Evolutionary conservation across 2,797 vertebrate genomes (phyloP), one percentile per base, ranked within the genome.

Genomic region (Hirundo rustica): DNA sequence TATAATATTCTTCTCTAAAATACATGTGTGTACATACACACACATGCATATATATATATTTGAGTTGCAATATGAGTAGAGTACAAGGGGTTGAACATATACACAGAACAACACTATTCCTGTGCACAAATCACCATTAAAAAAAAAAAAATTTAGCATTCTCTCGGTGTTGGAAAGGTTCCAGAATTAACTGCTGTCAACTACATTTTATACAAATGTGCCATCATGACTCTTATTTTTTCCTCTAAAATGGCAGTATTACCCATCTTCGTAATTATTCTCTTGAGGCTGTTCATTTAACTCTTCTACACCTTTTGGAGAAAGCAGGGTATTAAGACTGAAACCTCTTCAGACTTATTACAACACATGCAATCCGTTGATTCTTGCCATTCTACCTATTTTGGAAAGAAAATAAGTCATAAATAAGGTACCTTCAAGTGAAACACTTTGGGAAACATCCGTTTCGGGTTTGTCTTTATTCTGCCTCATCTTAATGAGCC

Each of bases 401-500:
- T 9, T 62, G 62, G 54, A 62, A 84, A 84, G 55, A 64, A 79
- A 84, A 42, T 67, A 66, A 78, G 57, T 65, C 29, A 68, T 93
- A 75, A 81, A 86, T 86, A 75, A 78, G 38, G 34, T 70, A 65
- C 18, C 26, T 65, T 51, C 58, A 81, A 91, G 48, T 71, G 29
- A 45, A 79, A 44, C 36, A 55, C 48, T 78, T 85, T 73, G 80
- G 77, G 83, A 82, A 92, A 76, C 47, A 65, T 92, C 77, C 45
- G n/a, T 89, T 95, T 81, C 26, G 14, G 48, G 89, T 87, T 94
- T 87, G 48, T 94, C 89, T 93, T 92, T 87, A 79, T 95, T 94
- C 89, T 85, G 19, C 75, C 50, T 91, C 74, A n/a, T 27, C 45
- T 66, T 94, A 93, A 89, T 83, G 82, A 96, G 34, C 51, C 48